Percentiles rank a stretch among this genome's conserved stretches.
Evolutionary conservation across 2,113 vertebrate species (phyloP).

Genomic region (Ardeotis arabs): DNA sequence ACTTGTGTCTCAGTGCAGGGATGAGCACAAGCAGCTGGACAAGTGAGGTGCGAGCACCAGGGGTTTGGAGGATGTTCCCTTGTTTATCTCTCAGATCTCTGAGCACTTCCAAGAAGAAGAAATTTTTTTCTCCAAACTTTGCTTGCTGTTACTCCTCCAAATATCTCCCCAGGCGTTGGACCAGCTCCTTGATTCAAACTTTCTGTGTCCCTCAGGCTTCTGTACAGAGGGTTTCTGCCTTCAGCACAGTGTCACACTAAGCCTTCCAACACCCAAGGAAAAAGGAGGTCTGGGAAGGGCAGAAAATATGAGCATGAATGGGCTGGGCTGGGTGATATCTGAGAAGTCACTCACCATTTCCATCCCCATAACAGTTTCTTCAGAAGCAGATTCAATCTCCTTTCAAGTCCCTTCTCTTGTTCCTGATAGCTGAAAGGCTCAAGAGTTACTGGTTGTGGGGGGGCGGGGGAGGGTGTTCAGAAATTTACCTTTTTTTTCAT

Average conservation of each 20-base stretch:
- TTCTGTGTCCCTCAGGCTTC: background rate
- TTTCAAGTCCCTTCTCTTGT: background rate
- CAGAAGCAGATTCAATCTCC: background rate
- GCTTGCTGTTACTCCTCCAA: background rate
- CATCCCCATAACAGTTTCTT: background rate
- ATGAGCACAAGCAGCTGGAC: background rate
- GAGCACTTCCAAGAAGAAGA: background rate
- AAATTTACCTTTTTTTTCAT: background rate
- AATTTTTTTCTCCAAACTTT: background rate
- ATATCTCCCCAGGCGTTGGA: background rate
- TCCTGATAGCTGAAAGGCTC: background rate
- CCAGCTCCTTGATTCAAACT: background rate
- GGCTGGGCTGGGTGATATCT: background rate
- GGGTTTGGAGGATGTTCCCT: background rate
- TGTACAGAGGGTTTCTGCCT: background rate
- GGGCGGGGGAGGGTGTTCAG: rapidly evolving
- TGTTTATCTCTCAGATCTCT: background rate
- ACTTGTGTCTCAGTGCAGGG: rapidly evolving
- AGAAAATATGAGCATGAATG: background rate
- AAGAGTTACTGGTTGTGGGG: background rate
- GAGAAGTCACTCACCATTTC: background rate
- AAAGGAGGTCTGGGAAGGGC: background rate
- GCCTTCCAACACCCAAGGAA: background rate
- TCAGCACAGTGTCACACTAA: background rate
- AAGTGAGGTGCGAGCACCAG: rapidly evolving